phyloP scores from a whole-genome alignment of 2,888 invertebrate species.

The Willowsia nigromaculata region DNA sequence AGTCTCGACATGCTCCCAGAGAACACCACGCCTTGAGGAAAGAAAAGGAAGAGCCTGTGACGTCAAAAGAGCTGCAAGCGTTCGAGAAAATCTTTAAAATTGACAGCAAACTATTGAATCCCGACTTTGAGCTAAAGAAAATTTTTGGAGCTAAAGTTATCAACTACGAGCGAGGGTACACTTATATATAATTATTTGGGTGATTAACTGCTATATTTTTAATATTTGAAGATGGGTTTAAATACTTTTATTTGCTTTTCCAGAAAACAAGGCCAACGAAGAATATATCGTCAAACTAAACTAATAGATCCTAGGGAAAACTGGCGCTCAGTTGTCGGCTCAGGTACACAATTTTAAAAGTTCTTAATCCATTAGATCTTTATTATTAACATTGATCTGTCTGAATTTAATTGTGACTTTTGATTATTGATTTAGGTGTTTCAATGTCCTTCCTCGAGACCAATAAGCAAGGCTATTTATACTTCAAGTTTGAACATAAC shows the following conservation, averaged over 20 bases:
- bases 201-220: not conserved
- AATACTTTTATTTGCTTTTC: not conserved
- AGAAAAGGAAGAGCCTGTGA: conserved; percentile 79
- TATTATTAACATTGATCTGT: not conserved
- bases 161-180: conserved; percentile 84
- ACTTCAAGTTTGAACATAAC: conserved; percentile 89
- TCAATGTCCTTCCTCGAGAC: conserved; percentile 86
- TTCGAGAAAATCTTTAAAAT: conserved; percentile 83
- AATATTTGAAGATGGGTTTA: no score
- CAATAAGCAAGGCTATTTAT: conserved; percentile 82
- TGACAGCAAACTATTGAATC: conserved; percentile 87
- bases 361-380: not conserved
- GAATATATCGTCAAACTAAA: conserved; percentile 81
- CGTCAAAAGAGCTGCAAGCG: conserved; percentile 75
- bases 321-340: conserved; percentile 87
- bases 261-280: conserved; percentile 77
- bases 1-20: conserved; percentile 85
- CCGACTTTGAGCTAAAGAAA: conserved; percentile 89
- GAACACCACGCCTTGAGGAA: conserved; percentile 79
- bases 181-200: not conserved
- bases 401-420: conserved; percentile 14
- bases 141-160: conserved; percentile 91
- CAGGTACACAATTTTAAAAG: conserved; percentile 81
- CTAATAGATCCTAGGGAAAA: conserved; percentile 86
- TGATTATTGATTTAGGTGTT: conserved; percentile 81